Base-by-base conservation (phyloP, 2,797 vertebrate species). In the Cetoscarus ocellatus region DNA sequence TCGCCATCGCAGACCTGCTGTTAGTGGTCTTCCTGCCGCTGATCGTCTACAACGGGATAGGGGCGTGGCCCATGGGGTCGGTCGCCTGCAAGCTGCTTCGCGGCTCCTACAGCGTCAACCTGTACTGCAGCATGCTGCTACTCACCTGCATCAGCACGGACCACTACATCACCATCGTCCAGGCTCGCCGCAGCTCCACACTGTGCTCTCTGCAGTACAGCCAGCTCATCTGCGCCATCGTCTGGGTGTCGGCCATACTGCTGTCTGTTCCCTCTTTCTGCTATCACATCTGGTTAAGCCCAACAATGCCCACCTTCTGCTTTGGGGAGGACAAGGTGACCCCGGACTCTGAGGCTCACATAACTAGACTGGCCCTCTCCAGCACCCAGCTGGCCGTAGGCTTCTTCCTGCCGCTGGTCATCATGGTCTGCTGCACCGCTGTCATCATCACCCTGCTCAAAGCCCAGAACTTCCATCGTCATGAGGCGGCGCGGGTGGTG, bases 51-150 rank as follows among this genome's bases (percentile, higher is more conserved):
- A 96, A 96, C 82, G 95, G 96, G 15, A 75, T 87, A 18, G 83
- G 79, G 3, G 0, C 66, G 0, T 98, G 97, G 97, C 19, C 92
- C 7, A 96, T 98, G 39, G 92, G 93, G 3, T 43, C 71, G 0
- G 75, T 85, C 35, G 38, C 91, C 19, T 99, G 97, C 86, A 97
- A 97, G 81, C 75, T 98, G 61, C 73, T 94, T 48, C 93, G 91
- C 1, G 96, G 97, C 11, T 83, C 95, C 60, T 97, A 98, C 36
- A 95, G 95, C 0, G 70, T 98, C 61, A 98, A 98, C 92, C 94
- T 99, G 58, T 96, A 95, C 92, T 96, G 96, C 3, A 96, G 96
- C 57, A 96, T 96, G 94, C 82, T 99, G 72, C 93, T 99, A 64
- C 83, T 98, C 64, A 94, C 96, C 64, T 97, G 96, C 42, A 92